Base-by-base conservation (phyloP, 2,113 vertebrate genomes). In the Apteryx mantelli region DNA sequence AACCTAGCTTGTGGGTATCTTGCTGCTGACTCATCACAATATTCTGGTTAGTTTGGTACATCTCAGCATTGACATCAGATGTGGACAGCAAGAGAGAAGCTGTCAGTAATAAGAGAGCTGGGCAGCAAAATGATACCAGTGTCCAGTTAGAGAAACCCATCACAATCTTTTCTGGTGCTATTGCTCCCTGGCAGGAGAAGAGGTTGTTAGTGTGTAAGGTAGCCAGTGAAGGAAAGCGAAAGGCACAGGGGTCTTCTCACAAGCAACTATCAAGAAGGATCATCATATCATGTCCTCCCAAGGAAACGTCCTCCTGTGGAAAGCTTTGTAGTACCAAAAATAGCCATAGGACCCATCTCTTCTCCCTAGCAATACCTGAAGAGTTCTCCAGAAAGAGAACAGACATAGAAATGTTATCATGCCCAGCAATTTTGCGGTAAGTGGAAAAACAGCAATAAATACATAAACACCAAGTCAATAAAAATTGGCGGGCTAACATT, bases 11-110 rank as follows among this genome's bases (percentile, higher is more conserved):
- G 55, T 55, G 63, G 34, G 24, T 65, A 91, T 21, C 5, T 17
- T 82, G 64, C 63, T 91, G 85, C 74, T 94, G 88, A 95, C 52
- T 91, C 73, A 4, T 69, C 63, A 78, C 83, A 93, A 86, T 48
- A 74, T 58, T 77, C 89, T 75, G 64, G 63, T 76, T 71, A 71
- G n/a, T 63, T 63, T 42, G 40, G 40, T 78, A 55, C 32, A 5
- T 82, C 65, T 93, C 91, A 86, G 28, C 48, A 83, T 17, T 73
- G 44, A 65, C 60, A 86, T 64, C 69, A 78, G 53, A 73, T 40
- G 13, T 36, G 60, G 55, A 34, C 52, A 85, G 16, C 11, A 40
- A 92, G 26, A 75, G 52, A 56, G 60, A 91, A 80, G 55, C 26
- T 60, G 18, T 42, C 13, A 11, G 9, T n/a, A 76, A 52, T 21